Evolutionary conservation across 64 coral and sea anemone species (phyloP).

Genomic region (Astreopora myriophthalma): DNA sequence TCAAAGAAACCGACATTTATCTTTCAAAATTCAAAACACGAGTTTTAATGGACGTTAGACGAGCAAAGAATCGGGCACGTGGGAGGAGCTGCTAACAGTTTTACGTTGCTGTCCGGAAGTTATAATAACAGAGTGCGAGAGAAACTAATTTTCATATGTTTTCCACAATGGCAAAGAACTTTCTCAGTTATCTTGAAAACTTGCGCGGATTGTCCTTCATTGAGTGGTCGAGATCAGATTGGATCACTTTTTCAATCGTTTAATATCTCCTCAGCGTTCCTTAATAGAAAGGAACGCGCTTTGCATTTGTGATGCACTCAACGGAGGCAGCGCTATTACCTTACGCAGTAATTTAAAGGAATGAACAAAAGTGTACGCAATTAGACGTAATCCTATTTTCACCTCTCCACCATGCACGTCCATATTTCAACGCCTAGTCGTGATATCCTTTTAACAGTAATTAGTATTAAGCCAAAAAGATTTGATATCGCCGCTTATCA

Average conservation of each 20-base stretch:
- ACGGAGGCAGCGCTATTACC: neutral
- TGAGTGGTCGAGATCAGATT: too few species aligned
- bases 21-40: neutral
- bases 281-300: too few species aligned
- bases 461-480: neutral
- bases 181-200: neutral
- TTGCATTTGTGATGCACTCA: neutral
- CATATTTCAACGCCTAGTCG: constrained; percentile 8
- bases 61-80: neutral
- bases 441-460: constrained; percentile 7
- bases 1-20: constrained; percentile 14
- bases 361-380: neutral
- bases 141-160: constrained; percentile 1
- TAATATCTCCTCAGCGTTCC: too few species aligned
- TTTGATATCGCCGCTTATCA: neutral
- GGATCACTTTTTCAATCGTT: neutral
- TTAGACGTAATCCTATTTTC: constrained; percentile 11
- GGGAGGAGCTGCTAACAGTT: neutral
- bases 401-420: neutral
- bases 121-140: neutral
- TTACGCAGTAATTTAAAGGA: neutral
- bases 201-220: neutral
- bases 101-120: neutral
- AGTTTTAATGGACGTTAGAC: constrained; percentile 2
- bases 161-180: neutral